Evolutionary conservation across 2,797 vertebrate genomes (phyloP).

Genomic region (Chrysocyon brachyurus): DNA sequence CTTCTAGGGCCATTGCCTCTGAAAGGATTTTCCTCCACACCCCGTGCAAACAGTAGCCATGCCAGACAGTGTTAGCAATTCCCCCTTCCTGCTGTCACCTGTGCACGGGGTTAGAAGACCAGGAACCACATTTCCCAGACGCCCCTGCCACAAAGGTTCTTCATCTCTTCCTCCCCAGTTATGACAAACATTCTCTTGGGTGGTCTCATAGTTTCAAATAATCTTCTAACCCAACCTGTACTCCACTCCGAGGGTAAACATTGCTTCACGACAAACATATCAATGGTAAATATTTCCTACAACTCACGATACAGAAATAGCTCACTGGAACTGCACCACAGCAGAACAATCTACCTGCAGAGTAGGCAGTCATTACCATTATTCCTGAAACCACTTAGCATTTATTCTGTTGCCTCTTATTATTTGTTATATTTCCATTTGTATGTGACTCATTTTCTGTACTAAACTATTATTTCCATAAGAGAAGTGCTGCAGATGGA

Average conservation of each 20-base stretch:
- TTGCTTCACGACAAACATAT: neutral
- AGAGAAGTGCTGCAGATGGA: slow-evolving; percentile 49
- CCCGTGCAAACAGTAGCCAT: neutral
- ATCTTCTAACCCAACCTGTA: neutral
- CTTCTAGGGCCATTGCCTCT: neutral
- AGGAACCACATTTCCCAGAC: neutral
- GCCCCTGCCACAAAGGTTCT: neutral
- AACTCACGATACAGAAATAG: neutral
- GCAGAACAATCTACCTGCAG: neutral
- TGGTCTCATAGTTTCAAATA: neutral
- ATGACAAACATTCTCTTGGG: neutral
- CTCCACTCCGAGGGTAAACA: neutral
- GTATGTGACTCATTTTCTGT: slow-evolving; percentile 61
- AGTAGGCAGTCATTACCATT: neutral
- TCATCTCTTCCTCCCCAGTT: neutral
- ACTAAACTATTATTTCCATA: slow-evolving; percentile 15
- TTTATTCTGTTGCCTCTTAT: slow-evolving; percentile 27
- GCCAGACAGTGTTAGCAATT: neutral
- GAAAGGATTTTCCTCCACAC: neutral
- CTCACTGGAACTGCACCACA: neutral
- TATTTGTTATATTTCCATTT: slow-evolving; percentile 29
- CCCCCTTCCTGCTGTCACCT: neutral
- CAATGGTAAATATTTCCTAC: neutral
- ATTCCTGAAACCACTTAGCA: neutral
- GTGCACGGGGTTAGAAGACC: neutral